A percentile compares a stretch with the other conserved stretches of the same genome.
phyloP scores from a whole-genome alignment of 92 coral and sea anemone genomes.

The Umimayanthus kanabou region DNA sequence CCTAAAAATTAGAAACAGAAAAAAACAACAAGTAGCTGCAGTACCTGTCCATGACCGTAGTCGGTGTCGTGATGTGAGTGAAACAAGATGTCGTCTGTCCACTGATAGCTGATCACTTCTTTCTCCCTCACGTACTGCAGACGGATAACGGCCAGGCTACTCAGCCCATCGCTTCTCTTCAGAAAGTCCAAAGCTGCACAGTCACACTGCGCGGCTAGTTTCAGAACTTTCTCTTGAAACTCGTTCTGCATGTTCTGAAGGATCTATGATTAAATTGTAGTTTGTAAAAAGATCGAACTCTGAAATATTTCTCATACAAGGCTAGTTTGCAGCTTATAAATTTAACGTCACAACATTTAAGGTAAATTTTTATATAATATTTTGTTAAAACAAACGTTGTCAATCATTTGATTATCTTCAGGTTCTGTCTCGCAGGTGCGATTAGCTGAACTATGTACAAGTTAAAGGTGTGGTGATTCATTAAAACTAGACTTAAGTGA shows the following conservation, averaged over 20 bases:
- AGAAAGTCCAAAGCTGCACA: slow-evolving; percentile 62
- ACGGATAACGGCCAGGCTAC: slow-evolving; percentile 53
- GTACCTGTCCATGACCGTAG: slow-evolving; percentile 65
- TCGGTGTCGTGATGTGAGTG: slow-evolving; percentile 67
- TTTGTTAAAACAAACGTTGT: too few species aligned
- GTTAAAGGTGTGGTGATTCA: too few species aligned
- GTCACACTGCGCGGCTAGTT: slow-evolving; percentile 46
- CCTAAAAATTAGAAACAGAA: too few species aligned
- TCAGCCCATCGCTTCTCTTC: slow-evolving; percentile 49
- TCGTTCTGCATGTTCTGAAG: slow-evolving; percentile 65
- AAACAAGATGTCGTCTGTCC: slow-evolving; percentile 60
- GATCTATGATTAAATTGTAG: neutral
- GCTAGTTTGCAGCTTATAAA: neutral
- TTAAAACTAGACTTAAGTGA: too few species aligned
- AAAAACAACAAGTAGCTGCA: too few species aligned
- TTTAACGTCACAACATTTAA: neutral
- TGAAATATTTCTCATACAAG: neutral
- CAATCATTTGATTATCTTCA: too few species aligned
- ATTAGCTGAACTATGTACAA: too few species aligned
- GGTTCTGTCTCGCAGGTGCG: too few species aligned
- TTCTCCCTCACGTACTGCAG: slow-evolving; percentile 62
- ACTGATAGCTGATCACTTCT: slow-evolving; percentile 58
- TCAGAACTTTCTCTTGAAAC: slow-evolving; percentile 55
- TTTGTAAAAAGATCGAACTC: neutral
- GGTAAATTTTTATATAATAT: too few species aligned